These are phyloP conservation scores for Sebastes trivittatus DNA, from an alignment of 2,797 vertebrate genomes.

Conservation along the genomic window DNA sequence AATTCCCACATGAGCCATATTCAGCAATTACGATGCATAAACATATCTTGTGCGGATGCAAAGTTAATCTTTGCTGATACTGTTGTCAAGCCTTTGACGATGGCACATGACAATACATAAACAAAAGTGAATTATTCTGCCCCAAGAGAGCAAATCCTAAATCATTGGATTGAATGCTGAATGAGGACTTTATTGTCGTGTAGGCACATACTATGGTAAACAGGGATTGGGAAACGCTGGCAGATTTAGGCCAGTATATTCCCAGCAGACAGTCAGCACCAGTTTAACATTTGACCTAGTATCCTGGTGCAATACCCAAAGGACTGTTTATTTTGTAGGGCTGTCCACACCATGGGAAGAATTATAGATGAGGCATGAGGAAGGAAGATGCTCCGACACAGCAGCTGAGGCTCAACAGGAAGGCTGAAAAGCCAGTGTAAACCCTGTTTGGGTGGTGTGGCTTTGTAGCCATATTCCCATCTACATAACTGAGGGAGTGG, in stretches of 20 bases:
- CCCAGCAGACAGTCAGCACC: not conserved
- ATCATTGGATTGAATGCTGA: not conserved
- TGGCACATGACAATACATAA: slow-evolving; percentile 14
- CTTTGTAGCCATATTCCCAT: not conserved
- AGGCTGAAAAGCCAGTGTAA: slow-evolving; percentile 1
- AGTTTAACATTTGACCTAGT: slow-evolving; percentile 26
- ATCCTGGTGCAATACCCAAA: not conserved
- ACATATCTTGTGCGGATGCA: not conserved
- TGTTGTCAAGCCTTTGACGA: not conserved
- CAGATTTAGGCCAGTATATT: slow-evolving; percentile 1
- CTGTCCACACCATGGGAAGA: not conserved
- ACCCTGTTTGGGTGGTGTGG: not conserved
- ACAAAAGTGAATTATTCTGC: not conserved
- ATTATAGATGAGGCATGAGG: not conserved
- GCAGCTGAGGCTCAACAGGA: not conserved
- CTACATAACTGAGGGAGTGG: not conserved
- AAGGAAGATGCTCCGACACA: not conserved
- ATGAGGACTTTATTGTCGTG: not conserved
- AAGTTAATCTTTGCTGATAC: slow-evolving; percentile 10
- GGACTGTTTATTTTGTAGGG: slow-evolving; percentile 10
- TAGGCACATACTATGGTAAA: not conserved
- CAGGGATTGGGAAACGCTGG: not conserved
- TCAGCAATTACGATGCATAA: not conserved
- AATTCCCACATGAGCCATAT: not conserved
- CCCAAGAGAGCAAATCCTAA: not conserved